Evolutionary conservation across 2,888 invertebrate genomes (phyloP).

Genomic region (Lithosia quadra): DNA sequence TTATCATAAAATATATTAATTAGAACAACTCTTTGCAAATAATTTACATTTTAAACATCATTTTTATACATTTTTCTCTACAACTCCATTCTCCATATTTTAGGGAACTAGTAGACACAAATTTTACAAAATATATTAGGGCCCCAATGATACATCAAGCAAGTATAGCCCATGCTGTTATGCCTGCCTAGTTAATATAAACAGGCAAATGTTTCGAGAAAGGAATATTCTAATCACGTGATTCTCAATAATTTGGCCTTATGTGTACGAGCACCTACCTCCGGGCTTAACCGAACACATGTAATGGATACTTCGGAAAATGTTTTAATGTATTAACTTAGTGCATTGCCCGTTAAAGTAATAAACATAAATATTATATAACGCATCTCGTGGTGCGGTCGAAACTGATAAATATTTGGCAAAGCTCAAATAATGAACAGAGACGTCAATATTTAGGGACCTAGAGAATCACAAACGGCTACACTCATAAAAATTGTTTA

Average conservation of each 20-base stretch:
- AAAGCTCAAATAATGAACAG: constrained; percentile 32
- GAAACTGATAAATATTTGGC: constrained; percentile 29
- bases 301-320: constrained; percentile 17
- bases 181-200: constrained; percentile 13
- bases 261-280: constrained; percentile 16
- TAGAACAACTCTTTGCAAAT: constrained; percentile 15
- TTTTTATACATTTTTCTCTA: constrained; percentile 15
- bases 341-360: constrained; percentile 31
- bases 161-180: constrained; percentile 6
- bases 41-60: constrained; percentile 13
- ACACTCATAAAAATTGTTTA: constrained; percentile 45
- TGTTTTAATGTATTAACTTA: constrained; percentile 19
- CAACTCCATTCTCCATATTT: constrained; percentile 22
- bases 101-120: constrained; percentile 27
- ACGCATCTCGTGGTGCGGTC: constrained; percentile 25
- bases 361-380: constrained; percentile 24
- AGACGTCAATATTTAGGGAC: constrained; percentile 49
- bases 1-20: constrained; percentile 11
- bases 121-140: constrained; percentile 18
- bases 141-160: not conserved
- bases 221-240: constrained; percentile 32
- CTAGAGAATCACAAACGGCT: constrained; percentile 34
- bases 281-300: constrained; percentile 16
- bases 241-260: constrained; percentile 32
- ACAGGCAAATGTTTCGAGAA: constrained; percentile 8